Conservation (phyloP, 2,113 vertebrate species). For the Rhabdomys dilectus region DNA sequence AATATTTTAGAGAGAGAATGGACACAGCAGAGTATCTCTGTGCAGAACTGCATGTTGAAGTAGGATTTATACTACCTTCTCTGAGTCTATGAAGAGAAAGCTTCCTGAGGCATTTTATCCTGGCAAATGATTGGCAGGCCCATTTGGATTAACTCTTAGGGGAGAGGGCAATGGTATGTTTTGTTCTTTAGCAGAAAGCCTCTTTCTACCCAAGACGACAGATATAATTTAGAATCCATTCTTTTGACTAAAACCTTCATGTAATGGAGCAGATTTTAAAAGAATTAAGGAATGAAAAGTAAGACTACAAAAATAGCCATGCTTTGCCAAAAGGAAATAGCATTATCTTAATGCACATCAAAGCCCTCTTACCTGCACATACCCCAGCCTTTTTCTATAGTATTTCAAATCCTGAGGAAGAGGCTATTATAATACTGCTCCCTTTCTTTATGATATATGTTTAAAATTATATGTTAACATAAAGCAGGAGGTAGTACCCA, state of each 20-base stretch:
- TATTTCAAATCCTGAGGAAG: not conserved
- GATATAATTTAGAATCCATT: not conserved
- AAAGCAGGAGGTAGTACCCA: not conserved
- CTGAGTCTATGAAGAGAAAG: not conserved
- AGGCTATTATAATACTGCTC: not conserved
- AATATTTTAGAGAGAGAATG: not conserved
- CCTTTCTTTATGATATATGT: not conserved
- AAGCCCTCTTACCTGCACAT: not conserved
- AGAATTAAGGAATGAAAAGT: not conserved
- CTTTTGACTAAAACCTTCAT: not conserved
- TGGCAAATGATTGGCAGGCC: not conserved
- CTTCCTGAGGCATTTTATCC: not conserved
- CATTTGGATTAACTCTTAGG: not conserved
- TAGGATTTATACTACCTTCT: not conserved
- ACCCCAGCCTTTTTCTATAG: not conserved
- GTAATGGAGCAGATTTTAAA: not conserved
- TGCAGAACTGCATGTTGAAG: not conserved
- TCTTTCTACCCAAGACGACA: not conserved
- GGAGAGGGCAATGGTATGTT: not conserved
- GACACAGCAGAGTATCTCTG: not conserved
- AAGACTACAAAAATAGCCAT: not conserved
- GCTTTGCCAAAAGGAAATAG: not conserved
- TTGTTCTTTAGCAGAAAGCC: not conserved
- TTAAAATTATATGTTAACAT: not conserved
- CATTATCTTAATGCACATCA: not conserved